phyloP scores from a whole-genome alignment of 1,140 invertebrate species.

The Euwallacea fornicatus region DNA sequence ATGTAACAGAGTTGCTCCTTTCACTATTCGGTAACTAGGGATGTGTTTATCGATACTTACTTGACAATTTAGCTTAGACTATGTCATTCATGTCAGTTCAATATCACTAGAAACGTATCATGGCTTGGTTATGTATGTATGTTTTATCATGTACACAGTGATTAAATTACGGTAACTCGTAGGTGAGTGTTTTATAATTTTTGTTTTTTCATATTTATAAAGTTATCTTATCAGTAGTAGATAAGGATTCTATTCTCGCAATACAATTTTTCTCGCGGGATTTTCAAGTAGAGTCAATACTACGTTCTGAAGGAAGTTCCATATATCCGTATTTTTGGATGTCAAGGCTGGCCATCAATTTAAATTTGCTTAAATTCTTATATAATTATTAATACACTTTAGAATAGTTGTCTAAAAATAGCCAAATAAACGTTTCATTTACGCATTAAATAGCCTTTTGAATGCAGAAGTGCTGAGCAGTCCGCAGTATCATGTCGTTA shows the following conservation, averaged over 20 bases:
- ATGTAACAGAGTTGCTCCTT: too few species aligned
- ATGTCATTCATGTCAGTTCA: slow-evolving; percentile 37
- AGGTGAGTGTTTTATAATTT: slow-evolving; percentile 40
- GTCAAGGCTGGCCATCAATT: slow-evolving; percentile 35
- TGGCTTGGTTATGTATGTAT: slow-evolving; percentile 42
- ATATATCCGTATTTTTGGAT: slow-evolving; percentile 35
- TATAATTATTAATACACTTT: too few species aligned
- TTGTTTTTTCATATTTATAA: slow-evolving; percentile 19
- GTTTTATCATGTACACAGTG: slow-evolving; percentile 39
- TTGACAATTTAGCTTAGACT: slow-evolving; percentile 1
- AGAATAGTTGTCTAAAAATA: too few species aligned
- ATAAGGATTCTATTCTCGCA: slow-evolving; percentile 17
- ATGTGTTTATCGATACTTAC: neutral
- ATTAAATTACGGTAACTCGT: slow-evolving; percentile 40
- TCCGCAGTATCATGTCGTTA: too few species aligned
- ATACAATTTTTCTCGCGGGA: slow-evolving; percentile 11
- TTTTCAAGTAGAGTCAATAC: slow-evolving; percentile 7
- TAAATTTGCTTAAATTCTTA: slow-evolving; percentile 12
- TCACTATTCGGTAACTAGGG: too few species aligned
- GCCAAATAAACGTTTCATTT: too few species aligned
- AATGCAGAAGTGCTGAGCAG: too few species aligned
- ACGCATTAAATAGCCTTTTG: too few species aligned
- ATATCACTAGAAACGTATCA: slow-evolving; percentile 35
- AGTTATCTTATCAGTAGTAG: slow-evolving; percentile 4
- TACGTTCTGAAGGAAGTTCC: slow-evolving; percentile 12